These are phyloP conservation scores for Diplolepis rosae DNA, from an alignment of 2,888 invertebrate species.

Conservation along the genomic window DNA sequence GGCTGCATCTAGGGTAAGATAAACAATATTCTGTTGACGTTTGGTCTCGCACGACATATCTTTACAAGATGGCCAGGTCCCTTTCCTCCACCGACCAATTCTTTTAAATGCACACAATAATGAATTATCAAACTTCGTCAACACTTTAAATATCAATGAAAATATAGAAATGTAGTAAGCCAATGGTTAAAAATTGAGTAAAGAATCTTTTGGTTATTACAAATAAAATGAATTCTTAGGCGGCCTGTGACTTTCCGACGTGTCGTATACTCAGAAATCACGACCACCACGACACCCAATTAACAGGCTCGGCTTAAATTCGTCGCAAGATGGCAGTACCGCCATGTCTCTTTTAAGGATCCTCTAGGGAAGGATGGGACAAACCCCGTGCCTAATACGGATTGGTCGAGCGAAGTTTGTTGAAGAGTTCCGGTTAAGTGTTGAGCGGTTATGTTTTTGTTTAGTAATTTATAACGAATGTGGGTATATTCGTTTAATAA, in stretches of 20 bases:
- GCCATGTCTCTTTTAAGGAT: not conserved
- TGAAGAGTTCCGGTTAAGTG: too few relatives aligned
- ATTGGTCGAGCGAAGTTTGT: too few relatives aligned
- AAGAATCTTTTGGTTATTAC: not conserved
- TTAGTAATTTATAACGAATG: too few relatives aligned
- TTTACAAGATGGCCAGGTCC: conserved; percentile 46
- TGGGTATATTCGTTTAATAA: too few relatives aligned
- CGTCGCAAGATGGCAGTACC: not conserved
- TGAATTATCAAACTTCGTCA: too few relatives aligned
- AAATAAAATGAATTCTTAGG: not conserved
- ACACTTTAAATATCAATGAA: too few relatives aligned
- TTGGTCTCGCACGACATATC: conserved; percentile 41
- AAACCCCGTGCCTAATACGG: too few relatives aligned
- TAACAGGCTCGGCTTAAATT: not conserved
- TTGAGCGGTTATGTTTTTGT: too few relatives aligned
- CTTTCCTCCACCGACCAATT: conserved; percentile 10
- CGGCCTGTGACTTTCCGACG: not conserved
- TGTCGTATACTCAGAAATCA: not conserved
- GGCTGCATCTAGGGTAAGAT: conserved; percentile 47
- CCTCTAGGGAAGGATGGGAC: too few relatives aligned
- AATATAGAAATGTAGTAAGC: too few relatives aligned
- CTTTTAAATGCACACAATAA: conserved; percentile 11
- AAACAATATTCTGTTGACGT: conserved; percentile 46
- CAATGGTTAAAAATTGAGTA: too few relatives aligned
- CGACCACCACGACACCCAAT: not conserved